phyloP scores from a whole-genome alignment of 2,113 vertebrate genomes.

The Mus pahari region DNA sequence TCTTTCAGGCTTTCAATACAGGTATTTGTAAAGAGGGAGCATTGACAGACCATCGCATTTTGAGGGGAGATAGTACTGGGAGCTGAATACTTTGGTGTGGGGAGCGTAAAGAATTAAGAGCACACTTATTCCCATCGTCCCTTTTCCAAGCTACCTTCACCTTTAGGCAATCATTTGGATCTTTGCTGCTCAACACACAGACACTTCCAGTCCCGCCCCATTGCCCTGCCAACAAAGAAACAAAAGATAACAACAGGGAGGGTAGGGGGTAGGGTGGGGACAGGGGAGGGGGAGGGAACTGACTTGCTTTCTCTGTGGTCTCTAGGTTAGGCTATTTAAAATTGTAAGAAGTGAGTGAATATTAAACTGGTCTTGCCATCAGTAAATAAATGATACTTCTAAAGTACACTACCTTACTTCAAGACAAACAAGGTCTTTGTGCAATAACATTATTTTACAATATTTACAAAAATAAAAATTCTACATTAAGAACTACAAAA shows the following conservation, averaged over 20 bases:
- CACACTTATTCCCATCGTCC: conserved; percentile 12
- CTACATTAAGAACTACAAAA: conserved; percentile 24
- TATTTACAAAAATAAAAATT: conserved; percentile 17
- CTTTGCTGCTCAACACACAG: background rate
- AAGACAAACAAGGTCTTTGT: background rate
- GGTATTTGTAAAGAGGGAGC: conserved; percentile 68
- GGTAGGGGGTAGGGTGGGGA: too few relatives aligned
- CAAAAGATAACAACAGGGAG: conserved; percentile 62
- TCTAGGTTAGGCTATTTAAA: conserved; percentile 37
- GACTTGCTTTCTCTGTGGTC: conserved; percentile 53
- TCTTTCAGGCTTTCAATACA: conserved; percentile 62
- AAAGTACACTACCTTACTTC: conserved; percentile 42
- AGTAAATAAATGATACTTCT: conserved; percentile 42
- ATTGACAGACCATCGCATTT: conserved; percentile 17
- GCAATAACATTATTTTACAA: background rate
- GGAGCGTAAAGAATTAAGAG: conserved; percentile 22
- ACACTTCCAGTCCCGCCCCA: background rate
- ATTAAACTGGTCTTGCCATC: conserved; percentile 39
- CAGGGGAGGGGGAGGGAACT: background rate
- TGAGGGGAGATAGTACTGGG: background rate
- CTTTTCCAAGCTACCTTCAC: conserved; percentile 30
- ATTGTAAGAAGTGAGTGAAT: background rate
- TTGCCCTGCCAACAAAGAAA: conserved; percentile 75
- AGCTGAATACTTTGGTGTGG: background rate
- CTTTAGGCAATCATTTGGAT: conserved; percentile 29